Base-by-base conservation (phyloP, 2,888 invertebrate genomes). In the Coelopa pilipes region DNA sequence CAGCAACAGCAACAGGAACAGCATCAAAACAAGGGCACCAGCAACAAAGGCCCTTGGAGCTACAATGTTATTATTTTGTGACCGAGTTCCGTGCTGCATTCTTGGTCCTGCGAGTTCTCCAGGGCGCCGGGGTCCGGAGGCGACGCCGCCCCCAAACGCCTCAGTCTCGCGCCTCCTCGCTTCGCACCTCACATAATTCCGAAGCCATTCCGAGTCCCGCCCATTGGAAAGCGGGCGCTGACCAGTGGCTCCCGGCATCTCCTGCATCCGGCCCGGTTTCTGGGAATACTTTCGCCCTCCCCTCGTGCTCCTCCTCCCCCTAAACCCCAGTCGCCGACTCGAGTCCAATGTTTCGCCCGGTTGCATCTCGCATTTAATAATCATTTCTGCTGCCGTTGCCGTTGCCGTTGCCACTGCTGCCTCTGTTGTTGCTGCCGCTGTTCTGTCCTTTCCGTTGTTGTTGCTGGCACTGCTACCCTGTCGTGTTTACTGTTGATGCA, bases 321-420 rank as follows among this genome's bases (percentile, higher is more conserved):
- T 34, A 2, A 7, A 34, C 34, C 7, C 7, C 34, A 34, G 34
- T 34, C 34, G 34, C 7, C 34, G 34, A 34, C 4, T 4, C 4
- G 34, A 34, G 34, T 34, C 12, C 66, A 65, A 49, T 24, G 66
- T 72, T 72, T 59, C 67, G 72, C 59, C 57, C 67, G 66, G 67
- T 49, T 72, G 67, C 72, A 67, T 19, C 21, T 66, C 67, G 47
- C 66, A 72, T 72, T 66, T 55, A 57, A 47, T 72, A 55, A 46
- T 65, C 24, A 72, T 65, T 55, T 66, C 13, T 45, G 45, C 15
- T 63, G 17, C 45, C 0, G 11, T 15, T 63, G 34, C 45, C 15
- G 24, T 45, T n/a, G n/a, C 17, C 15, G 7, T 63, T n/a, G n/a
- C 9, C 1, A 0, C 11, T n/a, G 7, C 7, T 34, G 7, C 7